phyloP scores from a whole-genome alignment of 2,113 vertebrate species.

The Hydrolagus affinis region DNA sequence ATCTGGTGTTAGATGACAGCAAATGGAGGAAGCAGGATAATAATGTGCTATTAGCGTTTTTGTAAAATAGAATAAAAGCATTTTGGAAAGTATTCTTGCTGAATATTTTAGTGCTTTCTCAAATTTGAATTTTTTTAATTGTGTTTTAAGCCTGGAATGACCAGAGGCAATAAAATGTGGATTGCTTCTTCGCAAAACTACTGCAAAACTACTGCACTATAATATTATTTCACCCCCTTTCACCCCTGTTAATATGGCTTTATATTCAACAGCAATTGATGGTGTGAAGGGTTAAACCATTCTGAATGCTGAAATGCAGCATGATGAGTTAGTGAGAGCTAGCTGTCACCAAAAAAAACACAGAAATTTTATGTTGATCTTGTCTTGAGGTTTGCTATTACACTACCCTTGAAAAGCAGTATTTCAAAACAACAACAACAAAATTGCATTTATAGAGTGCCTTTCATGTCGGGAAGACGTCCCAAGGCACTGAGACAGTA shows the following conservation, averaged over 20 bases:
- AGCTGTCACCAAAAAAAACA: neutral
- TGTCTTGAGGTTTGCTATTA: neutral
- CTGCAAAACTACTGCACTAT: too few species aligned
- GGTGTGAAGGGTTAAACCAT: neutral
- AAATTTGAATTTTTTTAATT: neutral
- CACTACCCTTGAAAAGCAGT: too few species aligned
- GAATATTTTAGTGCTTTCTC: slow-evolving; percentile 14
- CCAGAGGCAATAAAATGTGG: neutral
- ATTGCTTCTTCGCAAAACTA: too few species aligned
- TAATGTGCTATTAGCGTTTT: neutral
- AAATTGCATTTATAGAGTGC: too few species aligned
- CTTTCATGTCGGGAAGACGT: too few species aligned
- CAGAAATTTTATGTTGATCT: neutral
- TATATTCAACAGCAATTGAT: neutral
- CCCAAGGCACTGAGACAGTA: too few species aligned
- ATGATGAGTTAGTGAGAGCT: neutral
- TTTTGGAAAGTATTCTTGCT: too few species aligned
- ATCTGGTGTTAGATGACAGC: neutral
- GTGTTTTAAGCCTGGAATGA: neutral
- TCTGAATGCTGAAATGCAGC: neutral
- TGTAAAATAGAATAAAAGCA: slow-evolving; percentile 2
- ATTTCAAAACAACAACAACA: too few species aligned
- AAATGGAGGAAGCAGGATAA: neutral
- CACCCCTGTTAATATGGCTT: neutral
- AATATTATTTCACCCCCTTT: too few species aligned